Conservation (phyloP, 2,888 invertebrate genomes). For the Myopa tessellatipennis region DNA sequence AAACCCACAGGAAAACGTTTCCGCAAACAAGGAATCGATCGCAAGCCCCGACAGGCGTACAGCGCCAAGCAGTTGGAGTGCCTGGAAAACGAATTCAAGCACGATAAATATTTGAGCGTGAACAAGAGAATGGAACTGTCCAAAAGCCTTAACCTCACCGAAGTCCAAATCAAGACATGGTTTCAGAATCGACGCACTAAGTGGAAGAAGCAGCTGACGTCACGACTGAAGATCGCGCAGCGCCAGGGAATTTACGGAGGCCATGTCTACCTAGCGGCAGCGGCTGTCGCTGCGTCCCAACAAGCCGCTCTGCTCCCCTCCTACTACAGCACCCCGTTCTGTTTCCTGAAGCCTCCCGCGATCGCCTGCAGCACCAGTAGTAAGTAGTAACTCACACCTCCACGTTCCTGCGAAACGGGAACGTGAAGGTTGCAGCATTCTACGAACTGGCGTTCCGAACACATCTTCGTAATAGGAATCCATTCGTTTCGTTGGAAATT, state of each 20-base stretch:
- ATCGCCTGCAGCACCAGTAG: neutral
- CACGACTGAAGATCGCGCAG: slow-evolving; percentile 88
- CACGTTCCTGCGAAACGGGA: neutral
- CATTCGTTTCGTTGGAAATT: neutral
- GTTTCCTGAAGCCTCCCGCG: slow-evolving; percentile 46
- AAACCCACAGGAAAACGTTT: slow-evolving; percentile 84
- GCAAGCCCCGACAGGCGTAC: slow-evolving; percentile 91
- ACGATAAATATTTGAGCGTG: slow-evolving; percentile 95
- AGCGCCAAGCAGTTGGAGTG: slow-evolving; percentile 98
- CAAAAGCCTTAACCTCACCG: slow-evolving; percentile 91
- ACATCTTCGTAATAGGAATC: neutral
- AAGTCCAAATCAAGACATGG: slow-evolving; percentile 91
- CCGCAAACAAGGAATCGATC: slow-evolving; percentile 87
- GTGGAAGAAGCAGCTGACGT: slow-evolving; percentile 98
- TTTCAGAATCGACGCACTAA: slow-evolving; percentile 91
- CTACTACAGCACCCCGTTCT: slow-evolving; percentile 52
- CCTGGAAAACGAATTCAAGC: slow-evolving; percentile 98
- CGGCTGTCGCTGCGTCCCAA: slow-evolving; percentile 43
- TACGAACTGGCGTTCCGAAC: neutral
- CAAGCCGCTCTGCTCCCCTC: slow-evolving; percentile 48
- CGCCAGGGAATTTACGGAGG: slow-evolving; percentile 79
- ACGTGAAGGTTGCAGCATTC: neutral
- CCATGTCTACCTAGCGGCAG: slow-evolving; percentile 71
- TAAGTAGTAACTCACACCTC: neutral
- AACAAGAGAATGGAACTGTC: slow-evolving; percentile 97